Conservation (phyloP, 2,888 invertebrate species). For the Cremastinae sp. region DNA sequence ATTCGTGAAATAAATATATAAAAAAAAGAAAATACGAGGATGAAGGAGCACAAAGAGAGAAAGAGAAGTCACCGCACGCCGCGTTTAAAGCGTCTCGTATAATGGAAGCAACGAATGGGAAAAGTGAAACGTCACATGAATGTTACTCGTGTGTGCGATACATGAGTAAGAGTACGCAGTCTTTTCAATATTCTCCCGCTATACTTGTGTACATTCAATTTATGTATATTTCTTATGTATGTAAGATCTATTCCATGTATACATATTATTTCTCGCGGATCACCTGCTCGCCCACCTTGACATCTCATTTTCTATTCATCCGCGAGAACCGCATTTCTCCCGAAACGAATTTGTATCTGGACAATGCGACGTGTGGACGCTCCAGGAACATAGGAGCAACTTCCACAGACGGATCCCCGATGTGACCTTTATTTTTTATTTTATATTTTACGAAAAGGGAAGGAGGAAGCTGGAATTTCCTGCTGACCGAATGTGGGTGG, state of each 20-base stretch:
- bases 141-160: constrained; percentile 59
- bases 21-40: constrained; percentile 32
- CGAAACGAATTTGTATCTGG: constrained; percentile 49
- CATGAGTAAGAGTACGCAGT: constrained; percentile 33
- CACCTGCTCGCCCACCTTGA: constrained; percentile 71
- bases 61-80: constrained; percentile 63
- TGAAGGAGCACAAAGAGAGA: constrained; percentile 55
- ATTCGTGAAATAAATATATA: constrained; percentile 69
- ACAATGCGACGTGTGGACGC: constrained; percentile 13
- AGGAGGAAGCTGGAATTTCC: constrained; percentile 33
- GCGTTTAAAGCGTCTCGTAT: constrained; percentile 64
- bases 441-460: neutral
- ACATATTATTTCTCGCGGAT: constrained; percentile 54
- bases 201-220: constrained; percentile 17
- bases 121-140: constrained; percentile 76
- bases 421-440: constrained; percentile 16
- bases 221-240: constrained; percentile 2
- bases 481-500: constrained; percentile 71
- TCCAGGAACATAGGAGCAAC: too few relatives aligned
- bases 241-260: too few relatives aligned
- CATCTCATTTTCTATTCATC: constrained; percentile 59
- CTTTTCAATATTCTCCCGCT: constrained; percentile 26
- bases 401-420: constrained; percentile 3
- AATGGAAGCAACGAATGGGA: constrained; percentile 73
- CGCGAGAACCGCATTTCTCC: constrained; percentile 37